phyloP scores from a whole-genome alignment of 2,888 invertebrate genomes.

The Aquatica leii region DNA sequence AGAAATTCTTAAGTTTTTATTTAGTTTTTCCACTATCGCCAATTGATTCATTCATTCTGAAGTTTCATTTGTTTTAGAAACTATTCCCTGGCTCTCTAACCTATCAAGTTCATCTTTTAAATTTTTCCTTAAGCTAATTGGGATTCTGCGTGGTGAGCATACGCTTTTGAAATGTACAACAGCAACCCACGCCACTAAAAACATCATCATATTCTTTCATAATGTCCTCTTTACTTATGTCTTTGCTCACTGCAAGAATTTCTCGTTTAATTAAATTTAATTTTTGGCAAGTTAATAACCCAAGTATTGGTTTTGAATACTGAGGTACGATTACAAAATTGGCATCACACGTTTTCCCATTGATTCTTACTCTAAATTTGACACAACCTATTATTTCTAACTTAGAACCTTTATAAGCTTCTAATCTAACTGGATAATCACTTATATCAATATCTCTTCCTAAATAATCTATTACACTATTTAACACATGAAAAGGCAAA shows the following conservation, averaged over 20 bases:
- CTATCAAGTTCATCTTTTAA: not conserved
- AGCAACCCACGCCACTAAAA: not conserved
- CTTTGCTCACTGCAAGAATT: no score
- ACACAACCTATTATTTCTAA: not conserved
- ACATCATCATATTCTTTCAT: not conserved
- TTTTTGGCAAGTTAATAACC: no score
- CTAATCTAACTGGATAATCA: not conserved
- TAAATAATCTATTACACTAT: not conserved
- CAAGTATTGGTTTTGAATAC: not conserved
- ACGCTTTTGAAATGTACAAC: no score
- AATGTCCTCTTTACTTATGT: not conserved
- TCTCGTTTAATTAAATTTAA: no score
- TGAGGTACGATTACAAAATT: not conserved
- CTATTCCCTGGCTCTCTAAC: not conserved
- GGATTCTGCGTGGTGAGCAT: not conserved
- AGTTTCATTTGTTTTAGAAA: not conserved
- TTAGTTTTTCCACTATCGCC: no score
- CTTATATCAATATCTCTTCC: not conserved
- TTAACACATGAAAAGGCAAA: not conserved
- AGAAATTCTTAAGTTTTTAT: no score
- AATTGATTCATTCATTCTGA: not conserved
- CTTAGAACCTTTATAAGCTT: not conserved
- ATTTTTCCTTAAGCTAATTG: not conserved
- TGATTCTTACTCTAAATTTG: not conserved
- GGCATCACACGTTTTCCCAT: not conserved